Conservation (phyloP, 2,797 vertebrate species). For the Jordanella pulchra region DNA sequence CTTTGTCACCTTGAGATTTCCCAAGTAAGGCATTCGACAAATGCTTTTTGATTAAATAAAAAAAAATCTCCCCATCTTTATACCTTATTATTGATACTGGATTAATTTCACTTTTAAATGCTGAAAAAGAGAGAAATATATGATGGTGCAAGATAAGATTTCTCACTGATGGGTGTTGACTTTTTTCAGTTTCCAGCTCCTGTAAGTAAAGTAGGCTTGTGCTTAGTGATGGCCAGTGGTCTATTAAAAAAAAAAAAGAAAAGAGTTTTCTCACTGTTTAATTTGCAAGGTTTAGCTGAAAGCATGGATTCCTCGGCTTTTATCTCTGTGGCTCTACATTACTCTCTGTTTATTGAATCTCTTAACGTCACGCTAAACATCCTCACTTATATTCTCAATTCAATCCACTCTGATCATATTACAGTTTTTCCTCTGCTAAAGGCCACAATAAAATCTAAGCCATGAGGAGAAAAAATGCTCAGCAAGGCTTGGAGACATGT, state of each 20-base stretch:
- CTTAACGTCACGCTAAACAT: slow-evolving; percentile 33
- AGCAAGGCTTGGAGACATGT: slow-evolving; percentile 27
- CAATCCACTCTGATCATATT: slow-evolving; percentile 41
- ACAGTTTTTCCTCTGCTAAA: slow-evolving; percentile 21
- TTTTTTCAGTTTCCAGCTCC: slow-evolving; percentile 27
- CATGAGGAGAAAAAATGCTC: slow-evolving; percentile 31
- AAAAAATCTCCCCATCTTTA: slow-evolving; percentile 6
- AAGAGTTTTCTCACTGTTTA: slow-evolving; percentile 52
- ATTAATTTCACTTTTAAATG: slow-evolving; percentile 48
- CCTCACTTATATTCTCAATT: slow-evolving; percentile 31
- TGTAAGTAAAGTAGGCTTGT: slow-evolving; percentile 21
- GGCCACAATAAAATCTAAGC: slow-evolving; percentile 30
- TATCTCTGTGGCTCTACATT: slow-evolving; percentile 39
- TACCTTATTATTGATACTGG: slow-evolving; percentile 42
- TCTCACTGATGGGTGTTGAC: slow-evolving; percentile 16
- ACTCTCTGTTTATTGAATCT: slow-evolving; percentile 40
- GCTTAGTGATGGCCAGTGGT: slow-evolving; percentile 33
- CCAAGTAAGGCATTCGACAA: slow-evolving; percentile 10
- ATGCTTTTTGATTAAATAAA: slow-evolving; percentile 58
- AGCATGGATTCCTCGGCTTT: slow-evolving; percentile 27
- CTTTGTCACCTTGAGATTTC: slow-evolving; percentile 26
- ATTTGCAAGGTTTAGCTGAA: slow-evolving; percentile 32
- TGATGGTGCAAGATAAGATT: slow-evolving; percentile 49
- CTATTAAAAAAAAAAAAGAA: slow-evolving; percentile 23
- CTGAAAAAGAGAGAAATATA: slow-evolving; percentile 38